Base-by-base conservation (phyloP, 2,888 invertebrate species). In the Xanthostigma xanthostigma region DNA sequence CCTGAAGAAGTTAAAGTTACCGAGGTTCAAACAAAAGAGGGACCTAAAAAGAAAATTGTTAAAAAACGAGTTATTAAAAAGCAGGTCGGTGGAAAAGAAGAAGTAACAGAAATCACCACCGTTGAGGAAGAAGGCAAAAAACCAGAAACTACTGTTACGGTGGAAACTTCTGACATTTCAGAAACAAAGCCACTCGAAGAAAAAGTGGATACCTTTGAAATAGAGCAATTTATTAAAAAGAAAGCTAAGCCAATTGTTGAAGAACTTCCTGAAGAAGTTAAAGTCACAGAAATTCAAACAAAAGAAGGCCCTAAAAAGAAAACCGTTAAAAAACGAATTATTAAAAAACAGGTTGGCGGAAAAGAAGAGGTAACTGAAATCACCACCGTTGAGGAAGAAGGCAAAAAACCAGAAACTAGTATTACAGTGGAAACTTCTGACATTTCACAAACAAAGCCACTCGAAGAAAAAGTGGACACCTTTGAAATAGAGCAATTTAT, bases 311-410 rank as follows among this genome's bases (percentile, higher is more conserved):
- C 57, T 47, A 55, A 57, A 0, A 59, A 61, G 54, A 52, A 49
- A 60, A 62, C 66, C 33, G 53, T 67, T 3, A 69, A 64, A 51
- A 71, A 68, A 11, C 66, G 67, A 49, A 59, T 67, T 2, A 71
- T 73, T 11, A 71, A 69, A 53, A 71, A 71, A 54, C 60, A 64
- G 2, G 57, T 64, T 43, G 65, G 62, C 51, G 52, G 60, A 40
- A 64, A 63, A 56, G 59, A 61, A 51, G 64, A 64, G 56, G 58
- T 56, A 13, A 58, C 66, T 10, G 61, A 64, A 56, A 62, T 64
- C 36, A 48, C 57, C 4, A 64, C 61, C 0, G 55, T 61, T 10
- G 58, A 63, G 49, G 62, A 63, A 52, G 62, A 62, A 33, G 60
- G 56, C 12, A 59, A 63, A n/a, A 54, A 55, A 11, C 63, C 66